Evolutionary conservation across 2,797 vertebrate species (phyloP).

Genomic region (Clarias laeviceps): DNA sequence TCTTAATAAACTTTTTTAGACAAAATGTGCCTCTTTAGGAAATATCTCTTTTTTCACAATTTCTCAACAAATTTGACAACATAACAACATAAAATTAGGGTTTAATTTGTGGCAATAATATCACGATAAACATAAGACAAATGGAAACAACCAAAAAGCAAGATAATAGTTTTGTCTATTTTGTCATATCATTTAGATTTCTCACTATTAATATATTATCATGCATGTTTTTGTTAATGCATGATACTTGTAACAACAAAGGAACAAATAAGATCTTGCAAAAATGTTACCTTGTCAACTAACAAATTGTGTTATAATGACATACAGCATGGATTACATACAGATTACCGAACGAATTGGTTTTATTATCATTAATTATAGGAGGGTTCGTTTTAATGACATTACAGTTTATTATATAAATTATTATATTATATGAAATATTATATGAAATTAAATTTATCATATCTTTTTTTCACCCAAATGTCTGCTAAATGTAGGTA

Average conservation of each 20-base stretch:
- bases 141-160: background rate
- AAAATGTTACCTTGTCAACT: background rate
- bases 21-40: background rate
- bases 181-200: background rate
- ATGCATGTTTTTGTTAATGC: background rate
- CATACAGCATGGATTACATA: background rate
- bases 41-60: background rate
- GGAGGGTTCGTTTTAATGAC: background rate
- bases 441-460: background rate
- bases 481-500: background rate
- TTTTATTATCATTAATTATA: background rate
- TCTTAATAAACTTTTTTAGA: no score
- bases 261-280: no score
- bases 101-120: background rate
- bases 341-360: background rate
- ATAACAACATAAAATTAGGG: background rate
- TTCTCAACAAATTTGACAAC: background rate
- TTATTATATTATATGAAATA: background rate
- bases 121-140: background rate
- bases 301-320: background rate
- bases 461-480: background rate
- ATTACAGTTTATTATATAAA: background rate
- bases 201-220: background rate
- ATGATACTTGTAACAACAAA: no score
- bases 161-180: background rate